Evolutionary conservation across 2,888 invertebrate genomes (phyloP), one percentile per base, ranked within the genome.

Genomic region (Cerceris ruficornis): DNA sequence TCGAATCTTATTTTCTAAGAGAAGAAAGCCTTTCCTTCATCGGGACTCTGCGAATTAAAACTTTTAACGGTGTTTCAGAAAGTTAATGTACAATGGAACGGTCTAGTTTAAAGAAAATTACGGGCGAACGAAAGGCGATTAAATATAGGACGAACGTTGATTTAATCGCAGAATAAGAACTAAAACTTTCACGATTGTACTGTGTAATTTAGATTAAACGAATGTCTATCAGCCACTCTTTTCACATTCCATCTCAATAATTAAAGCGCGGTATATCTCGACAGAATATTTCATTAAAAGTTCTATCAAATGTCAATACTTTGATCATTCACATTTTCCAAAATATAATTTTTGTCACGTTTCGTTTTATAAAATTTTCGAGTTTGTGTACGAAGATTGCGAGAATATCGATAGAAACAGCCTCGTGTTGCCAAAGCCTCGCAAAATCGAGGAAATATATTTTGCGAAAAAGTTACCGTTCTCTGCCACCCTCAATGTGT

Each of bases 401-500:
- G 6, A 46, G 1, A 6, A 46, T 46, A 11, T 46, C 6, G 46
- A 46, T 46, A 11, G 46, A 46, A 11, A 11, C 11, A 11, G 46
- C 46, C 46, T 46, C 8, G 9, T 46, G 8, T 46, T 46, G 2
- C 46, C 11, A 46, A 11, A 46, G 46, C 46, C 46, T 46, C 6
- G 46, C 46, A 46, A 46, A 8, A 46, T 46, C 46, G 46, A 11
- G 2, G 9, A 46, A 46, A 46, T 46, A 46, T 46, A 46, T 11
- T 46, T 46, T 11, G 46, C 1, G 46, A 8, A 46, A 6, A 46
- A 46, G 46, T 46, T 60, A 43, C 55, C 28, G 59, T 66, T 73
- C 66, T n/a, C 49, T 15, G n/a, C 43, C 39, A 54, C 41, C 15
- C n/a, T 11, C 9, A 9, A 6, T 9, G 41, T 11, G 39, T 17